Evolutionary conservation across 2,113 vertebrate species (phyloP).

Genomic region (Syngnathus scovelli): DNA sequence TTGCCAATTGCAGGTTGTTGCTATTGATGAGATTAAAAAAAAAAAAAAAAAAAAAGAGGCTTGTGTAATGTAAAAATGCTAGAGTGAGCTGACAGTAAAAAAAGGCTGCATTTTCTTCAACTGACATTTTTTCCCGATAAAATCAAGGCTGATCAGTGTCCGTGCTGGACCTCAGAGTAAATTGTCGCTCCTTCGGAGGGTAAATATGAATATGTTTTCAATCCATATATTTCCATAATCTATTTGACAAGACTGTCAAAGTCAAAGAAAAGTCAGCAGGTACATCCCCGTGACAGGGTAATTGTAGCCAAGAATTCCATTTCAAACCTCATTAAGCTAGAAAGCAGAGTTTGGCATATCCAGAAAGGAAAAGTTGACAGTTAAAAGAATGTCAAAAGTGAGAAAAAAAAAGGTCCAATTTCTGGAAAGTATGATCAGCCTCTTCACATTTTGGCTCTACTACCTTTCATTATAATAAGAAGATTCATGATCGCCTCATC

Average conservation of each 20-base stretch:
- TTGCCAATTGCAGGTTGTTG: conserved; percentile 68
- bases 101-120: no score
- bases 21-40: conserved; percentile 11
- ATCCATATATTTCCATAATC: neutral
- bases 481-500: conserved; percentile 34
- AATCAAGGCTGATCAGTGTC: neutral
- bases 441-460: conserved; percentile 24
- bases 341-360: conserved; percentile 64
- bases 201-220: neutral
- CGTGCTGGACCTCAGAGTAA: no score
- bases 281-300: conserved; percentile 63
- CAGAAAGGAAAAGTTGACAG: conserved; percentile 36
- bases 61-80: conserved; percentile 21
- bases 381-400: conserved; percentile 4
- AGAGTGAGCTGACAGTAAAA: neutral
- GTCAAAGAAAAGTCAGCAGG: conserved; percentile 4
- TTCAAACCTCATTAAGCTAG: conserved; percentile 74
- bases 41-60: conserved; percentile 14
- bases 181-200: neutral
- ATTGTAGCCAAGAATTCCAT: conserved; percentile 64
- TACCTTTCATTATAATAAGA: conserved; percentile 25
- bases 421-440: conserved; percentile 55
- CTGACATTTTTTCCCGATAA: neutral
- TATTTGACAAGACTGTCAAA: neutral
- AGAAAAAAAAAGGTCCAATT: conserved; percentile 42